Evolutionary conservation across 1,140 invertebrate species (phyloP).

Genomic region (Gryllus bimaculatus): DNA sequence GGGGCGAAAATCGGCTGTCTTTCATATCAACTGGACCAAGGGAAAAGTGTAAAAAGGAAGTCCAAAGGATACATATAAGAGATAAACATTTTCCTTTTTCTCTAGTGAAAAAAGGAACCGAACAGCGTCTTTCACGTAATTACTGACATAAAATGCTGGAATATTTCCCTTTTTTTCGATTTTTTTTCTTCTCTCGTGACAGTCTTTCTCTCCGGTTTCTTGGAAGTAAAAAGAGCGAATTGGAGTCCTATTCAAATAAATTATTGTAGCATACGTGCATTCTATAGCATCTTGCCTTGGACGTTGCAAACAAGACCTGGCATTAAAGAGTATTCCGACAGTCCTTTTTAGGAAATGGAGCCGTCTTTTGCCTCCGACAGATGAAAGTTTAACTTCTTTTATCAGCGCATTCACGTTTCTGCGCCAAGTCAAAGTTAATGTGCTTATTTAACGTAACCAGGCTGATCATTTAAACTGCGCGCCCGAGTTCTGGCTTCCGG

Average conservation of each 20-base stretch:
- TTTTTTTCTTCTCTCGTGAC: background rate
- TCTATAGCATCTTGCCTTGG: background rate
- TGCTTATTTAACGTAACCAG: background rate
- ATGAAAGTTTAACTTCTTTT: conserved; percentile 6
- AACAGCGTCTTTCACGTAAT: background rate
- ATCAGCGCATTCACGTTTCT: background rate
- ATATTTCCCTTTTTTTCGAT: background rate
- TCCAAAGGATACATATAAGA: background rate
- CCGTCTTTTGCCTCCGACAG: background rate
- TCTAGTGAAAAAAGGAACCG: background rate
- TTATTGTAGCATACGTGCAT: conserved; percentile 4
- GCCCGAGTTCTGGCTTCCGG: background rate
- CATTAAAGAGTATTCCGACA: background rate
- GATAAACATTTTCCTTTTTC: background rate
- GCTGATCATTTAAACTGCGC: conserved; percentile 3
- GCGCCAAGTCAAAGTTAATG: background rate
- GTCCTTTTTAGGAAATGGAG: background rate
- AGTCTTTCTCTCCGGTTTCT: background rate
- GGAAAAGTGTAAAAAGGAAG: background rate
- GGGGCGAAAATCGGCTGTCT: background rate
- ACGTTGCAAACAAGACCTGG: background rate
- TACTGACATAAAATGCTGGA: background rate
- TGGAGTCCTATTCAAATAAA: background rate
- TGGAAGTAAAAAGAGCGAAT: background rate
- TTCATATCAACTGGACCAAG: background rate